Base-by-base conservation (phyloP, 2,888 invertebrate genomes). In the Aspidiotus rigidus region DNA sequence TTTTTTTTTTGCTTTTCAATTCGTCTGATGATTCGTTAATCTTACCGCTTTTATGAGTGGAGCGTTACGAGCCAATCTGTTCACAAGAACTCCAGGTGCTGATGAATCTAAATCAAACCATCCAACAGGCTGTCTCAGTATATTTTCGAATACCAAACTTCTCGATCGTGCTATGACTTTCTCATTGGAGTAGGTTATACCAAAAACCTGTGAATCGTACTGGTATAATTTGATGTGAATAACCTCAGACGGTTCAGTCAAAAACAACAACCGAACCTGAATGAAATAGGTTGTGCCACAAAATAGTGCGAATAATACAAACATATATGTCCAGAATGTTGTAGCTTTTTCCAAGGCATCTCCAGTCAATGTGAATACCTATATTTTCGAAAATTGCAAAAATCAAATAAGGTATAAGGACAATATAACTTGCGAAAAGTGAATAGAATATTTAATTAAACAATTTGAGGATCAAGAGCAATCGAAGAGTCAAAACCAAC, bases 41-140 rank as follows among this genome's bases (percentile, higher is more conserved):
- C 74, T 70, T 71, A 76, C 76, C 44, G 74, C 72, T 76, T 79
- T 79, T 7, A 80, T 76, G 63, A 79, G 76, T 2, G 81, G 79
- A 11, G 79, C 77, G 74, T 80, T 80, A 42, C 78, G 75, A 8
- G 80, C 78, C 39, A 80, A 74, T 40, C 78, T 73, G 0, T 79
- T 78, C 40, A 77, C 75, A 53, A 79, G 72, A 71, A 77, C 78
- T 9, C 79, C 79, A 40, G 77, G 75, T 5, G 77, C 75, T 71
- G 78, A 77, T 7, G 74, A 73, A 5, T 77, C 75, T 62, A 76
- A 72, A 73, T 80, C 80, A 72, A 79, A 80, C 77, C 79, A 80
- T 6, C 76, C 76, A 15, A 78, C 76, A 44, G 79, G 76, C 74
- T 79, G 79, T 7, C 77, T 71, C 15, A 81, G 71, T 56, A 81